Percentiles rank a stretch among this genome's conserved stretches.
Evolutionary conservation across 1,140 invertebrate genomes (phyloP).

Genomic region (Aphelenchoides besseyi): DNA sequence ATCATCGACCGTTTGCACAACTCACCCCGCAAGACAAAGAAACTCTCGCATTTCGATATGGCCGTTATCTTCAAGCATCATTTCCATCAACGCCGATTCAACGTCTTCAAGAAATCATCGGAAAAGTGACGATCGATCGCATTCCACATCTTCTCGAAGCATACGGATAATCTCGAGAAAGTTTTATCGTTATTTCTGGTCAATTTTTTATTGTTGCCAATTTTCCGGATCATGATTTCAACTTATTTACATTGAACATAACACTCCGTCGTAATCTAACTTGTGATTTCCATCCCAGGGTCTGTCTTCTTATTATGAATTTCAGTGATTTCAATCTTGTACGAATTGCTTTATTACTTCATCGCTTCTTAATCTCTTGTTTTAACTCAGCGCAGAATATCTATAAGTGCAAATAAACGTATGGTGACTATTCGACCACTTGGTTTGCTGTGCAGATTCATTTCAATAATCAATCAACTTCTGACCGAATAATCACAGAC

Average conservation of each 20-base stretch:
- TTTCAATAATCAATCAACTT: too few species aligned
- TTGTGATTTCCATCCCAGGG: not conserved
- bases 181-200: not conserved
- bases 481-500: too few species aligned
- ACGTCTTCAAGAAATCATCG: constrained; percentile 3
- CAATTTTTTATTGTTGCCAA: not conserved
- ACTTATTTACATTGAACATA: too few species aligned
- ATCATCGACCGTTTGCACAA: constrained; percentile 16
- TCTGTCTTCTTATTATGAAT: not conserved
- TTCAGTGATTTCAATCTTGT: not conserved
- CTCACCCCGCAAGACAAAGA: not conserved
- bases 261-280: not conserved
- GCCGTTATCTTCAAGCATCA: not conserved
- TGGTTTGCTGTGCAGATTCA: too few species aligned
- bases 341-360: not conserved
- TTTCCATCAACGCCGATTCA: constrained; percentile 5
- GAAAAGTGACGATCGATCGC: not conserved
- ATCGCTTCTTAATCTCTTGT: not conserved
- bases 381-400: too few species aligned
- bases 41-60: constrained; percentile 15
- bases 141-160: constrained; percentile 9
- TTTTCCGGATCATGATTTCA: not conserved
- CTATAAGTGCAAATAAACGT: too few species aligned
- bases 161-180: not conserved
- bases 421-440: too few species aligned